Evolutionary conservation across 1,140 invertebrate genomes (phyloP), one percentile per base, ranked within the genome.

Genomic region (Charaxes varanes): DNA sequence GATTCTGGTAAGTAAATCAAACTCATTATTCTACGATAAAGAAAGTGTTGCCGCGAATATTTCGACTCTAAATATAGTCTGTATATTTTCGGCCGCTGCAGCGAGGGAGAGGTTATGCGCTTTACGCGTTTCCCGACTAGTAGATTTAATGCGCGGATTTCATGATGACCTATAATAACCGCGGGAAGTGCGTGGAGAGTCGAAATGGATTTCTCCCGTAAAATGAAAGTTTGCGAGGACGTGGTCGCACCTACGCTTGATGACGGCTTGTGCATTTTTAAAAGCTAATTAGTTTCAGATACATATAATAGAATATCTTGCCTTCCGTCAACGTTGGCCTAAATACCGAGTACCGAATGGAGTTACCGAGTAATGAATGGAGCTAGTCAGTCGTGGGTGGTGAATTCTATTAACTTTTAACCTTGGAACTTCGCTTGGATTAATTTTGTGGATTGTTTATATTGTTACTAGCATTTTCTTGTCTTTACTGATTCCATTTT

Each of bases 1-100:
- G 73, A 78, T 81, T 80, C 77, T 74, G 77, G 77, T 81, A 48
- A 78, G 77, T 66, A 47, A 15, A 18, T 18, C 22, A 23, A 2
- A 8, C 4, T 5, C 13, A 30, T 41, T 34, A 37, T 36, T 38
- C 10, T 19, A 40, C 10, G 24, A 34, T 24, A 42, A 42, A 15
- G 12, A 24, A 18, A 6, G 12, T 11, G 16, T 14, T 21, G 16
- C 10, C 10, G 10, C 12, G 37, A 34, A 16, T 36, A 35, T 49
- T 28, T 31, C n/a, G 6, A 24, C 19, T 50, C 38, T 48, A 42
- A 45, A 50, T 50, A 38, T 74, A 72, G 64, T 53, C 27, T 30
- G 33, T 40, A 43, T 73, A 73, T 71, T 77, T 77, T 72, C 52
- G 69, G 62, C 49, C 53, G 58, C 60, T 67, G 62, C 62, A 69